A percentile compares a stretch with the other conserved stretches of the same genome.
Evolutionary conservation across 2,797 vertebrate species (phyloP).

Genomic region (Hipposideros larvatus): DNA sequence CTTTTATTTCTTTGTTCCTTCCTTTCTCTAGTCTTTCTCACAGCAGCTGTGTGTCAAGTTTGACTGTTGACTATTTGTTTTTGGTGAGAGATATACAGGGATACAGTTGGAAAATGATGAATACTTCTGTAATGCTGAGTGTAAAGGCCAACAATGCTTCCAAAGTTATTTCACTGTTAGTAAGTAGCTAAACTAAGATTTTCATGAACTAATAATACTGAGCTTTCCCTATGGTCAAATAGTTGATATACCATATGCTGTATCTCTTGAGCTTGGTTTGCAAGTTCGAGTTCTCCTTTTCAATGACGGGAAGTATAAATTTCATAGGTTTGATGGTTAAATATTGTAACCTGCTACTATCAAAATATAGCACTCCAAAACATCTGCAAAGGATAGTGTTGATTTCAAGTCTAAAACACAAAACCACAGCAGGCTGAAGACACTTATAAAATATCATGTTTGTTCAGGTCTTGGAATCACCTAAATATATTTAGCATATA

Average conservation of each 20-base stretch:
- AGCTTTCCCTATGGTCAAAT: neutral
- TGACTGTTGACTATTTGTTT: neutral
- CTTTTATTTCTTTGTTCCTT: neutral
- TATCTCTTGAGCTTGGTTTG: neutral
- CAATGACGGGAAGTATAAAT: neutral
- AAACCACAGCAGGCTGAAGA: neutral
- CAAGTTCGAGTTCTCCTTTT: constrained; percentile 30
- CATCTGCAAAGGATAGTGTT: neutral
- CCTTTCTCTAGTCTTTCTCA: neutral
- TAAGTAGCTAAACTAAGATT: neutral
- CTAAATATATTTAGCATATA: neutral
- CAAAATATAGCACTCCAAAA: neutral
- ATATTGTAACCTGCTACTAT: neutral
- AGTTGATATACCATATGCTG: neutral
- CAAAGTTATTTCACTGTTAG: neutral
- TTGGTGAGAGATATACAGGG: neutral
- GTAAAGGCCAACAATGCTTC: neutral
- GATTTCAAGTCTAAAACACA: neutral
- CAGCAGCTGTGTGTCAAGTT: neutral
- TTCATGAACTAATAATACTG: neutral
- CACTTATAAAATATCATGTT: neutral
- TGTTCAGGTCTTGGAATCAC: neutral
- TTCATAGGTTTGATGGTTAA: constrained; percentile 1
- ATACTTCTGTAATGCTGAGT: neutral
- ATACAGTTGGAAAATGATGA: neutral